phyloP scores from a whole-genome alignment of 2,888 invertebrate species.

The Tiliacea citrago region DNA sequence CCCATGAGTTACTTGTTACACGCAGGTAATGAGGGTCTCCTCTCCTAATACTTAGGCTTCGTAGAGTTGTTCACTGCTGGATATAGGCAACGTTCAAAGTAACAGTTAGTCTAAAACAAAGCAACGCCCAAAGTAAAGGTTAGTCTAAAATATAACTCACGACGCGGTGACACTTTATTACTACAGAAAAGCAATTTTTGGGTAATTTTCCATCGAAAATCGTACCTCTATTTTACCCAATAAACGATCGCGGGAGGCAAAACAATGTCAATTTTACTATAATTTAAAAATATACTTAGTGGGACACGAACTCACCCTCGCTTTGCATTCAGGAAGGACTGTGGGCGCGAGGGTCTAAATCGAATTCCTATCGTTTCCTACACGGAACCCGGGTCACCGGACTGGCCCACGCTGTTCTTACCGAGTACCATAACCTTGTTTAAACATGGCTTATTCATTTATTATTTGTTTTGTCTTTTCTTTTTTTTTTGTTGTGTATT shows the following conservation, averaged over 20 bases:
- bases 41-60: conserved; percentile 9
- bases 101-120: background rate
- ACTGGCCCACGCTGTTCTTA: conserved; percentile 69
- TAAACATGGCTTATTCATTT: conserved; percentile 67
- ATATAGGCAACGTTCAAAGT: background rate
- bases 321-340: conserved; percentile 88
- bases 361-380: conserved; percentile 88
- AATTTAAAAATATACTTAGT: conserved; percentile 82
- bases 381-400: conserved; percentile 76
- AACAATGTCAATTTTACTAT: conserved; percentile 75
- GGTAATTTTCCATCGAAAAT: conserved; percentile 18
- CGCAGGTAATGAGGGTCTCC: conserved; percentile 18
- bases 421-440: conserved; percentile 65
- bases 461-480: conserved; percentile 28
- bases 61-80: background rate
- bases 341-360: conserved; percentile 83
- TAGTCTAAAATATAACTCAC: background rate
- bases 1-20: background rate
- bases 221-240: conserved; percentile 21
- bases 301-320: conserved; percentile 80
- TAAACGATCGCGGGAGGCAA: conserved; percentile 43
- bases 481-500: conserved; percentile 11
- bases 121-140: background rate
- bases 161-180: background rate
- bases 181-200: conserved; percentile 14